A percentile compares a stretch with the other conserved stretches of the same genome.
Evolutionary conservation across 2,797 vertebrate genomes (phyloP).

Genomic region (Poliocrania exsul): DNA sequence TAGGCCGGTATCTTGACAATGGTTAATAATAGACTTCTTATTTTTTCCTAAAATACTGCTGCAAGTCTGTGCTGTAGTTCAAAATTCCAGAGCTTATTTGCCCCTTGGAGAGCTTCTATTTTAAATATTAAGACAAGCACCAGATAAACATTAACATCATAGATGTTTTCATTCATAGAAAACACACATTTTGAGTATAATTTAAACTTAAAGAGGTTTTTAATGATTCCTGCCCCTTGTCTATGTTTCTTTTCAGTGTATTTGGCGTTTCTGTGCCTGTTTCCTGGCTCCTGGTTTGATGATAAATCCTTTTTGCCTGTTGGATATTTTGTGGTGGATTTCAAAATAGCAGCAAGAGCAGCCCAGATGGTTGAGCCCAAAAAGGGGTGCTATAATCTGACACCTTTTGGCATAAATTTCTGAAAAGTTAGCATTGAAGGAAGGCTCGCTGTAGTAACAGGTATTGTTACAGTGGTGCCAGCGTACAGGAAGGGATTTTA

Average conservation of each 20-base stretch:
- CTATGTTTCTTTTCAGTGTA: not conserved
- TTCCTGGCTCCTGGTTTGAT: not conserved
- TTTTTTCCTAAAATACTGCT: slow-evolving; percentile 44
- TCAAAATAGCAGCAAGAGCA: not conserved
- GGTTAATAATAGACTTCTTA: slow-evolving; percentile 46
- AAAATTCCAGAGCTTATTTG: slow-evolving; percentile 38
- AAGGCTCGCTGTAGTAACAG: not conserved
- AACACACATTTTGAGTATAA: not conserved
- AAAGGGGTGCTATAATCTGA: not conserved
- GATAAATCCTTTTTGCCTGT: not conserved
- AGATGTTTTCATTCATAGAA: not conserved
- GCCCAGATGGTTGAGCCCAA: not conserved
- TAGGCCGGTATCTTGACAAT: slow-evolving; percentile 50
- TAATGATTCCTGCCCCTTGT: not conserved
- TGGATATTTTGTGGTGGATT: not conserved
- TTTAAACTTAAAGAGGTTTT: not conserved
- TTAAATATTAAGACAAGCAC: slow-evolving; percentile 1
- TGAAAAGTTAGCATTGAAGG: not conserved
- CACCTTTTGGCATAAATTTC: not conserved
- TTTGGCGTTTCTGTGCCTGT: not conserved
- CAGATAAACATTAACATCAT: not conserved
- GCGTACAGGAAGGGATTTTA: not conserved
- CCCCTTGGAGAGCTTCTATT: not conserved
- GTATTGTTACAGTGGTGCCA: not conserved
- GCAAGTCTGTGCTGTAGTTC: slow-evolving; percentile 25